These are phyloP conservation scores for Kradibia gibbosae DNA, from an alignment of 1,140 invertebrate genomes.

Conservation along the genomic window DNA sequence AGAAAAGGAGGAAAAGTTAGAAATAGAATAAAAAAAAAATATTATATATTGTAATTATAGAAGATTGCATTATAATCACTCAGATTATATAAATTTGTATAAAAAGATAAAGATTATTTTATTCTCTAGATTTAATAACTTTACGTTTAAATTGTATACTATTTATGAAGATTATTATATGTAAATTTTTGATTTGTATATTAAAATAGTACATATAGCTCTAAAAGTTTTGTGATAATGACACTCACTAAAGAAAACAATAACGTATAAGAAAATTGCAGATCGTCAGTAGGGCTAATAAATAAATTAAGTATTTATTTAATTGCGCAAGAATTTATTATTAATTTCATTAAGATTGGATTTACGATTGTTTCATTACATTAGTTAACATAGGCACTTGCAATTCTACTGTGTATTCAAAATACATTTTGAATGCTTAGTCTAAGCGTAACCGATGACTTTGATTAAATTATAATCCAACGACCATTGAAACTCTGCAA, in stretches of 20 bases:
- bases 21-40: conserved; percentile 10
- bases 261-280: neutral
- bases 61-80: neutral
- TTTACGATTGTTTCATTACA: no score
- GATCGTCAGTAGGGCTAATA: neutral
- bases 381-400: no score
- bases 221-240: neutral
- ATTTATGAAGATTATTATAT: conserved; percentile 22
- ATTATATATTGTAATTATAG: neutral
- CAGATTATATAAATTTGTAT: conserved; percentile 14
- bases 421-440: no score
- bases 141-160: neutral
- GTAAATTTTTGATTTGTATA: conserved; percentile 1
- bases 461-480: neutral
- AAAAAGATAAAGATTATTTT: neutral
- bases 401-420: no score
- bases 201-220: neutral
- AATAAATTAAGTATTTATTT: no score
- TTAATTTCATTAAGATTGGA: no score
- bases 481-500: neutral
- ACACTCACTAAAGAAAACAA: neutral
- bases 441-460: neutral
- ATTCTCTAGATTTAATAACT: conserved; percentile 2
- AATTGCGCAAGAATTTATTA: no score
- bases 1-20: conserved; percentile 42